Percentiles rank a stretch among this genome's conserved stretches.
Evolutionary conservation across 2,113 vertebrate species (phyloP).

Genomic region (Polypterus senegalus): DNA sequence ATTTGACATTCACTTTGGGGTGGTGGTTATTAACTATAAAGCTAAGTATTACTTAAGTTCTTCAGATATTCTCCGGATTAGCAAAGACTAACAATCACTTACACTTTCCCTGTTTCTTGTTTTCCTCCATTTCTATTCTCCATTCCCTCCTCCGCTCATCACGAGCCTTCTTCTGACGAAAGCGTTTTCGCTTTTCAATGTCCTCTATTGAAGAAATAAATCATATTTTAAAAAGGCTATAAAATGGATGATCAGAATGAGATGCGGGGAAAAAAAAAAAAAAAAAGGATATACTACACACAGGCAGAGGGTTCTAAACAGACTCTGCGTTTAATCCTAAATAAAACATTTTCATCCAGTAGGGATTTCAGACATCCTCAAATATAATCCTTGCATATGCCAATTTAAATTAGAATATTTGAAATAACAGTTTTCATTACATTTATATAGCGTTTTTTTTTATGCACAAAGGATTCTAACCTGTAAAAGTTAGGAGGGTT

Average conservation of each 20-base stretch:
- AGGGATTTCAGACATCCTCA: too few species aligned
- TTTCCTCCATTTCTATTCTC: conserved; percentile 93
- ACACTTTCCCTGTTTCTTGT: conserved; percentile 94
- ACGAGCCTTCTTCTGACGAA: conserved; percentile 84
- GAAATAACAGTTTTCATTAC: conserved; percentile 4
- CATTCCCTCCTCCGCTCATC: conserved; percentile 85
- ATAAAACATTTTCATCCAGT: too few species aligned
- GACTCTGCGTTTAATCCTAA: too few species aligned
- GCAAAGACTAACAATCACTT: conserved; percentile 29
- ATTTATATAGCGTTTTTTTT: too few species aligned
- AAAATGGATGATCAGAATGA: neutral
- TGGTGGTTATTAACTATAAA: neutral
- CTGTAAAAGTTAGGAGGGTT: conserved; percentile 82
- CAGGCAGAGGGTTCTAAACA: too few species aligned
- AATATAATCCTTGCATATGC: too few species aligned
- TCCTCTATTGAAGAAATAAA: conserved; percentile 56
- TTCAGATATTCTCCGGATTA: neutral
- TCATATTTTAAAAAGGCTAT: neutral
- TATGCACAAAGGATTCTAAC: conserved; percentile 36
- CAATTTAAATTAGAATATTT: neutral
- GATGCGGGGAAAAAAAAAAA: neutral
- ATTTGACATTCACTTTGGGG: neutral
- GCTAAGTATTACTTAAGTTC: neutral
- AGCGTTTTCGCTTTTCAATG: conserved; percentile 79
- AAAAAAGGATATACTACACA: neutral